Base-by-base conservation (phyloP, 2,113 vertebrate genomes). In the Epinephelus moara region DNA sequence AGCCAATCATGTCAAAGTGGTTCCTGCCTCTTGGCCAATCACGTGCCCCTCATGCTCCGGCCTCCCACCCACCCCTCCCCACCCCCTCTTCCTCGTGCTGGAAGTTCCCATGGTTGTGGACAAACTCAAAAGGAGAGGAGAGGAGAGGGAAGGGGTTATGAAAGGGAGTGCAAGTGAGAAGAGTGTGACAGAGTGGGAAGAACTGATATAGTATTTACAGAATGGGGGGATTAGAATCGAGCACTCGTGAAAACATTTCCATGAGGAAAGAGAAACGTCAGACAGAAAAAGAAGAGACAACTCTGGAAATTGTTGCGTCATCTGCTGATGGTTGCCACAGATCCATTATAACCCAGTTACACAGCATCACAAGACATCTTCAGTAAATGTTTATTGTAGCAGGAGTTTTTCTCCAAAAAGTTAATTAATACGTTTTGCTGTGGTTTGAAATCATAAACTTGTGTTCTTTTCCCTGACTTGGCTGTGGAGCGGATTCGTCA, bases 21-120 rank as follows among this genome's bases (percentile, higher is more conserved):
- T 89, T 85, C 86, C 93, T 83, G 81, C 86, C 81, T 82, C 63
- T 89, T 57, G 80, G 77, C 95, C 93, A 95, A 95, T 95, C 75
- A 30, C 5, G 30, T 8, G 45, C 17, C 59, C 85, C 75, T 59
- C 50, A 23, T 55, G 75, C 66, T 75, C 71, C 70, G 56, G 77
- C 80, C 81, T 12, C 60, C 82, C 79, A 59, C 80, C 88, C 30
- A 30, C 30, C 30, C 42, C n/a, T n/a, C 42, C 9, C 42, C 21
- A 19, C 59, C 66, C 30, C 75, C 81, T 47, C 80, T 80, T 62
- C 50, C 57, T 74, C 30, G 71, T 76, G 70, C 84, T 87, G 30
- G 77, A 91, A 92, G 90, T 93, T 95, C 89, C 88, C 88, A 89
- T 74, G 86, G 72, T 77, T 83, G 70, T 86, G 83, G 71, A 85